A percentile compares a stretch with the other conserved stretches of the same genome.
Evolutionary conservation across 2,888 invertebrate species (phyloP).

Genomic region (Ichneumoninae sp.): DNA sequence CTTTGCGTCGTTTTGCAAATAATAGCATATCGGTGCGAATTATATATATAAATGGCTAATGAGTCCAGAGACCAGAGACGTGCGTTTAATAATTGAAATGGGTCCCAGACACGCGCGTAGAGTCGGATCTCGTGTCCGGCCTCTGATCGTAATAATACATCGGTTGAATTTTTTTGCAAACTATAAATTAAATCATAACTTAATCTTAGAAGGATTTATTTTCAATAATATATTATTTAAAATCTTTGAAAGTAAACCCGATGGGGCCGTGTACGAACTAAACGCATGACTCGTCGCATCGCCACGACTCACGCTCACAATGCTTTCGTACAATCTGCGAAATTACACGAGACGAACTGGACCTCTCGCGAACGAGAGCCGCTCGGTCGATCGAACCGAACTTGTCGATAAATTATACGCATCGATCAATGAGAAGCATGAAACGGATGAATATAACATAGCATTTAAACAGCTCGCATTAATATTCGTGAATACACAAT

Average conservation of each 20-base stretch:
- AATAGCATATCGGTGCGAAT: slow-evolving; percentile 50
- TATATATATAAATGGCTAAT: slow-evolving; percentile 38
- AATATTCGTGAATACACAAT: slow-evolving; percentile 21
- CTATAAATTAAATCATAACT: slow-evolving; percentile 53
- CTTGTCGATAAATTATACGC: slow-evolving; percentile 36
- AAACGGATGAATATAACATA: slow-evolving; percentile 35
- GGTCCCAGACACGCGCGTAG: slow-evolving; percentile 14
- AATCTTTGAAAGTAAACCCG: slow-evolving; percentile 63
- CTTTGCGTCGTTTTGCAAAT: slow-evolving; percentile 39
- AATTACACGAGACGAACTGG: slow-evolving; percentile 6
- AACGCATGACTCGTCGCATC: slow-evolving; percentile 65
- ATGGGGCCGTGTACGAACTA: slow-evolving; percentile 49
- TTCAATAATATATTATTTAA: slow-evolving; percentile 55
- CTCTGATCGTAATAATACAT: slow-evolving; percentile 20
- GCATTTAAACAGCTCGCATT: slow-evolving; percentile 22
- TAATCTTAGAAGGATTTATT: slow-evolving; percentile 20
- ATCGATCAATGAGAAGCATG: slow-evolving; percentile 48
- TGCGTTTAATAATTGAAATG: slow-evolving; percentile 29
- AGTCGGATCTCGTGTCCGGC: slow-evolving; percentile 17
- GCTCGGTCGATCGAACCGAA: slow-evolving; percentile 21
- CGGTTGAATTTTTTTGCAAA: slow-evolving; percentile 32
- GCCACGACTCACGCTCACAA: slow-evolving; percentile 37
- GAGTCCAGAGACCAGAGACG: slow-evolving; percentile 33
- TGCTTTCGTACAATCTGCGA: slow-evolving; percentile 37
- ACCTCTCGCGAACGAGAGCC: slow-evolving; percentile 18